Percentiles rank a stretch among this genome's conserved stretches.
These are phyloP conservation scores for Potamarius usumacintae DNA, from an alignment of 2,113 vertebrate genomes.

Conservation along the genomic window DNA sequence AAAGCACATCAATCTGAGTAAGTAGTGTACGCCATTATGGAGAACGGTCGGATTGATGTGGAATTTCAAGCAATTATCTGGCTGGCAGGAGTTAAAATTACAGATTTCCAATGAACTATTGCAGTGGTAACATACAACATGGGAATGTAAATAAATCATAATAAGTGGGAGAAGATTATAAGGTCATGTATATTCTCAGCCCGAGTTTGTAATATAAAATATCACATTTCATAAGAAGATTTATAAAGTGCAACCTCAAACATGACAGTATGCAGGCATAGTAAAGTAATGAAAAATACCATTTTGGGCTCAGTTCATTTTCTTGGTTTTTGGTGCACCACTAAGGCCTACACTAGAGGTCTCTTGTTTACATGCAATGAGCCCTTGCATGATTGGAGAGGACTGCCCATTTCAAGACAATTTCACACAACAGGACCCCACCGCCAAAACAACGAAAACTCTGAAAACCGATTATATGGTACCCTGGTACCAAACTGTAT, in stretches of 20 bases:
- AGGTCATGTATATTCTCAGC: constrained; percentile 8
- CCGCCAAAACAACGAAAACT: constrained; percentile 21
- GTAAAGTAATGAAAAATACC: not conserved
- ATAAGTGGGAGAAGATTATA: not conserved
- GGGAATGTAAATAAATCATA: not conserved
- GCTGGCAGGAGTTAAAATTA: not conserved
- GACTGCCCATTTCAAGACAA: constrained; percentile 29
- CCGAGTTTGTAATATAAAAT: not conserved
- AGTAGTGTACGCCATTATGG: not conserved
- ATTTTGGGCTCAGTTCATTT: not conserved
- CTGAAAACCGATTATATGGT: constrained; percentile 31
- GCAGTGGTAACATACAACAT: not conserved
- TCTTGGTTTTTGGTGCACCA: not conserved
- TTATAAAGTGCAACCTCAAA: not conserved
- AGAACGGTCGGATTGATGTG: not conserved
- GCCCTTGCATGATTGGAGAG: not conserved
- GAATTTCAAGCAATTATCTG: not conserved
- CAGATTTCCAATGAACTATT: not conserved
- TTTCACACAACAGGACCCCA: constrained; percentile 27
- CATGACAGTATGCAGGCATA: not conserved
- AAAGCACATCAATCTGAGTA: not conserved
- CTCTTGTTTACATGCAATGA: constrained; percentile 14
- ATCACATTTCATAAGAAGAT: not conserved
- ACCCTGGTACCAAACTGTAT: not conserved
- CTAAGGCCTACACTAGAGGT: not conserved